phyloP scores from a whole-genome alignment of 1,140 invertebrate genomes.

The Drosophila kanapiae region DNA sequence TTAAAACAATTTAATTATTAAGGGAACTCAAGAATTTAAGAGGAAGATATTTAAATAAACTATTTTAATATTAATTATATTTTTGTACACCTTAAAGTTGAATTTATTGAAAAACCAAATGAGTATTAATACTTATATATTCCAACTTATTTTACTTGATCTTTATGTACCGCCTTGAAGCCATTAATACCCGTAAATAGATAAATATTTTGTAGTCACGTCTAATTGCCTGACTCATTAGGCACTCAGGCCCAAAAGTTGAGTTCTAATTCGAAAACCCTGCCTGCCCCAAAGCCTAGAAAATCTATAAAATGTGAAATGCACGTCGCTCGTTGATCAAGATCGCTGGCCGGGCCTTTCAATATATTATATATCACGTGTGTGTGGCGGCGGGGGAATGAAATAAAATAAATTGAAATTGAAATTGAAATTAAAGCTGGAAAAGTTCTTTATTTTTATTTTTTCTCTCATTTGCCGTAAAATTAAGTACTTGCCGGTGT shows the following conservation, averaged over 20 bases:
- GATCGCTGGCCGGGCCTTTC: constrained; percentile 22
- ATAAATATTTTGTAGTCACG: constrained; percentile 37
- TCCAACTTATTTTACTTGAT: background rate
- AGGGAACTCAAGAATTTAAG: too few relatives aligned
- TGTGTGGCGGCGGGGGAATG: constrained; percentile 41
- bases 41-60: too few relatives aligned
- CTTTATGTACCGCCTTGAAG: background rate
- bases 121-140: too few relatives aligned
- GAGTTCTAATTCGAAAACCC: constrained; percentile 43
- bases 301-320: constrained; percentile 65
- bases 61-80: too few relatives aligned
- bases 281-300: background rate
- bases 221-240: constrained; percentile 52
- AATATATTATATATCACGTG: constrained; percentile 61
- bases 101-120: background rate
- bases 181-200: constrained; percentile 8
- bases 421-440: constrained; percentile 58
- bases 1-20: too few relatives aligned
- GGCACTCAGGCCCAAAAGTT: constrained; percentile 18
- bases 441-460: constrained; percentile 50
- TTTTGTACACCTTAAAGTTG: background rate
- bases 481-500: constrained; percentile 61
- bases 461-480: constrained; percentile 56
- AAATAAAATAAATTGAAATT: constrained; percentile 65
- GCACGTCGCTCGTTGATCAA: constrained; percentile 57